phyloP scores from a whole-genome alignment of 2,888 invertebrate genomes.

The Ophraella communa region DNA sequence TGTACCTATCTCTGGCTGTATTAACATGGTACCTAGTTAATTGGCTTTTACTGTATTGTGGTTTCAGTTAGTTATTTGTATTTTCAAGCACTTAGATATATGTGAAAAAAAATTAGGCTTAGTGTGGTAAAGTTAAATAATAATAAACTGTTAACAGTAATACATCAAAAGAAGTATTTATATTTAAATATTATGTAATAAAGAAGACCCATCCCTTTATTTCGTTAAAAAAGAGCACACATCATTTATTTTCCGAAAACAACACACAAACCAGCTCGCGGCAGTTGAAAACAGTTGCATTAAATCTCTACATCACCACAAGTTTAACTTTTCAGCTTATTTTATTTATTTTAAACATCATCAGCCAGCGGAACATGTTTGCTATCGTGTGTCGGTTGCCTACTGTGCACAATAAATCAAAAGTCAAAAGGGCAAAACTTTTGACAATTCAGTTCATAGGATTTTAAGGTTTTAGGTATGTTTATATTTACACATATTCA shows the following conservation, averaged over 20 bases:
- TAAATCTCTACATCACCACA: constrained; percentile 1
- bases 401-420: constrained; percentile 9
- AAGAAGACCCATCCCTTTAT: background rate
- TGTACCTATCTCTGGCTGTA: no score
- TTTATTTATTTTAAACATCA: constrained; percentile 10
- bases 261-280: background rate
- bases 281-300: constrained; percentile 3
- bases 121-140: no score
- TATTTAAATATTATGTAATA: no score
- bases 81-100: no score
- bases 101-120: no score
- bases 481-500: constrained; percentile 4
- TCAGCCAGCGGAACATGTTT: constrained; percentile 7
- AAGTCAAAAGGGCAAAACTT: constrained; percentile 6
- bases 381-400: constrained; percentile 2
- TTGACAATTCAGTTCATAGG: constrained; percentile 1
- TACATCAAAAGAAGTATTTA: no score
- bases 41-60: no score
- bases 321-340: background rate
- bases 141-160: no score
- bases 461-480: constrained; percentile 5
- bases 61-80: no score
- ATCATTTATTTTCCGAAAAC: background rate
- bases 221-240: background rate
- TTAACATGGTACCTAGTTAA: no score